Evolutionary conservation across 2,797 vertebrate genomes (phyloP), one percentile per base, ranked within the genome.

Genomic region (Morelia viridis): DNA sequence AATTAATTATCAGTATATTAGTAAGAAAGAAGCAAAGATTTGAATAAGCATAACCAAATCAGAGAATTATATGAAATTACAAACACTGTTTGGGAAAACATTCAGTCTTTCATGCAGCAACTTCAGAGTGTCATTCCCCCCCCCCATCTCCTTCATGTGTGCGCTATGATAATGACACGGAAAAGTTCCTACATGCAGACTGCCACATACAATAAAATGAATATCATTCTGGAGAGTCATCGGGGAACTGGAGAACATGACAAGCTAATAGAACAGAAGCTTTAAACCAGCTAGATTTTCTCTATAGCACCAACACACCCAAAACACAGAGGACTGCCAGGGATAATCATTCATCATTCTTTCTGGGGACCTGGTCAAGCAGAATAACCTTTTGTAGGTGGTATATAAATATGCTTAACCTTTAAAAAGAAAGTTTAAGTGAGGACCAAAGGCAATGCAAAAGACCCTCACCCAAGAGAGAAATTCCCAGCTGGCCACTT

Each of bases 391-490:
- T 94, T 94, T 53, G 50, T 50, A 57, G 91, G 60, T 65, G 41
- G 88, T 90, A 31, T 88, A 13, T 50, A 94, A 95, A 92, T 90
- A 87, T 26, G 7, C 58, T 91, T 95, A 92, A 94, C 92, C 93
- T 95, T 85, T 93, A 91, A 93, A 92, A 91, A 91, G 88, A 60
- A 93, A 90, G 88, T 93, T 91, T 87, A 93, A 93, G 91, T 91
- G 90, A 91, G 65, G 93, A 65, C 90, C 88, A 91, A 92, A 90
- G 85, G 62, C 88, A 88, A 53, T 65, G 41, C 61, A 19, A 6
- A 60, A 91, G 22, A 65, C n/a, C 85, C 35, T 91, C 58, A 31
- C 89, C 90, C n/a, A 26, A 11, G 57, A 92, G 92, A 65, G 8
- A 31, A n/a, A 71, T 83, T 58, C 56, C 65, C 85, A 90, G 35